Evolutionary conservation across 2,797 vertebrate species (phyloP), one percentile per base, ranked within the genome.

Genomic region (Premnoplex brunnescens): DNA sequence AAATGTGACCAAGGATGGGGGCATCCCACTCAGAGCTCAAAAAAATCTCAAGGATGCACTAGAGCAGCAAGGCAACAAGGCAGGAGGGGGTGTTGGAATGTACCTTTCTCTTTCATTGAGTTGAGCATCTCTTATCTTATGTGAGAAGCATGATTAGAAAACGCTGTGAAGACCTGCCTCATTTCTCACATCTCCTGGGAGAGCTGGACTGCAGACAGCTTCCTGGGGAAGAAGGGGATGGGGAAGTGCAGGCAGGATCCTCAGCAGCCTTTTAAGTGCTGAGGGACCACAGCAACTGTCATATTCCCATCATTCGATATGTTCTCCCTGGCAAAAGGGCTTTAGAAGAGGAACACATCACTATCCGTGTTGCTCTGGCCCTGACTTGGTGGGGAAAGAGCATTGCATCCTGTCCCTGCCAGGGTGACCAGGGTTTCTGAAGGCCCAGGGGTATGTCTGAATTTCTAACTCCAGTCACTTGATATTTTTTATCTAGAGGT

Each of bases 51-150:
- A 15, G 48, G 41, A 67, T 20, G 14, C 27, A 62, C 17, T 39
- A 9, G 19, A 54, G 21, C 0, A 1, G 24, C 1, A 5, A 78
- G 10, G n/a, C n/a, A 39, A 3, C 11, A 9, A 18, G 43, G 43
- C 4, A 6, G 15, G 41, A 7, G 16, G 41, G 19, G 20, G 43
- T 48, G 43, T 55, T 77, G 73, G 11, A 28, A 37, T 4, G 23
- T 15, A 59, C 20, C 48, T 77, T 90, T 55, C 14, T 77, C 2
- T 74, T 71, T 84, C 41, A n/a, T 3, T 44, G 24, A 30, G 32
- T 9, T 80, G 6, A 54, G 12, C 1, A 8, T 55, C 60, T 88
- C 82, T 67, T 77, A 12, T 43, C 14, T 64, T 74, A 12, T 18
- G n/a, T 3, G 3, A 89, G 17, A 64, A 41, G 24, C 1, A 0